phyloP scores from a whole-genome alignment of 2,113 vertebrate species.

The Ia io region DNA sequence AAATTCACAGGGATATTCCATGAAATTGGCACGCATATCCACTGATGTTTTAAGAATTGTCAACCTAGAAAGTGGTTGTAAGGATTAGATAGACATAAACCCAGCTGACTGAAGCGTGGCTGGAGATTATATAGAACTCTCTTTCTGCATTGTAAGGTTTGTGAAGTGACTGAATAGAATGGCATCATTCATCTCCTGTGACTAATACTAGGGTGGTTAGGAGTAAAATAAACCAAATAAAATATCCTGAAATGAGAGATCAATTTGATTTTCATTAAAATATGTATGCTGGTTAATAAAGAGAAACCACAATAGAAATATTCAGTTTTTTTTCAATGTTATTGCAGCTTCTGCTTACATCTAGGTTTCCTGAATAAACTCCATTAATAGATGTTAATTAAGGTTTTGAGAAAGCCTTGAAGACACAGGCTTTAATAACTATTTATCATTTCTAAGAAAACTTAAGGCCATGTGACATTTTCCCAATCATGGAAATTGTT shows the following conservation, averaged over 20 bases:
- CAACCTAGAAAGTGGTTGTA: conserved; percentile 42
- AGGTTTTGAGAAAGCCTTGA: background rate
- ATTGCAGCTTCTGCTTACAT: conserved; percentile 24
- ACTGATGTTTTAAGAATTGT: conserved; percentile 58
- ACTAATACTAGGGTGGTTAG: conserved; percentile 30
- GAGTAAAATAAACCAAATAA: conserved; percentile 7
- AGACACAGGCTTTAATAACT: conserved; percentile 29
- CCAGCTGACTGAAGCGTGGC: background rate
- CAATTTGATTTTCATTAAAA: conserved; percentile 30
- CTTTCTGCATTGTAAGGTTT: conserved; percentile 17
- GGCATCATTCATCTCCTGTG: conserved; percentile 3
- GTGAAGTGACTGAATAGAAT: background rate
- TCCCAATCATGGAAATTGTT: background rate
- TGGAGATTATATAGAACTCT: background rate
- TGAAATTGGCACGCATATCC: conserved; percentile 36
- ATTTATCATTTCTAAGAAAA: conserved; percentile 51
- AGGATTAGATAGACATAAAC: conserved; percentile 35
- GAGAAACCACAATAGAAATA: background rate
- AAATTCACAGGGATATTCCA: conserved; percentile 24
- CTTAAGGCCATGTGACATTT: background rate
- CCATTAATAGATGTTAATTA: background rate
- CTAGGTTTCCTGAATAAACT: conserved; percentile 33
- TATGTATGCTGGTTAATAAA: background rate
- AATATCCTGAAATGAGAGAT: conserved; percentile 40
- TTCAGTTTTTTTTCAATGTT: background rate